These are phyloP conservation scores for Ruditapes philippinarum DNA, from an alignment of 1,140 invertebrate species.

Conservation along the genomic window DNA sequence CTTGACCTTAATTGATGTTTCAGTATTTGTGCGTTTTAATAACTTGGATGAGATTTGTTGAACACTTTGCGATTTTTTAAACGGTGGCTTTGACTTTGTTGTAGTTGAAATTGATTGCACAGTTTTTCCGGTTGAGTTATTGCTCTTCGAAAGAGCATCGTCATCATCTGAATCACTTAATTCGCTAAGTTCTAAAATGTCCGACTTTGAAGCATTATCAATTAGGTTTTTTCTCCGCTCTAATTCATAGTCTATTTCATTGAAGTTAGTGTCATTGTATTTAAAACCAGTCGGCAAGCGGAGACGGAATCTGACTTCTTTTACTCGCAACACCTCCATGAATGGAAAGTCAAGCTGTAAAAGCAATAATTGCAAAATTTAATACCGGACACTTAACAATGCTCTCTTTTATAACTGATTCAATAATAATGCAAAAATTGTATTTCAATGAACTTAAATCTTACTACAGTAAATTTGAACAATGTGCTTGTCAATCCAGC, in stretches of 20 bases:
- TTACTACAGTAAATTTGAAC: too few relatives aligned
- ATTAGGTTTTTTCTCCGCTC: constrained; percentile 56
- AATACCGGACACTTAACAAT: too few relatives aligned
- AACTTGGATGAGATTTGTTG: constrained; percentile 44
- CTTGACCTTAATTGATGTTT: constrained; percentile 30
- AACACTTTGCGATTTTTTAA: constrained; percentile 54
- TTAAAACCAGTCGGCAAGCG: constrained; percentile 80
- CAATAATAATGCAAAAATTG: too few relatives aligned
- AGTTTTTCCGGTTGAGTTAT: not conserved
- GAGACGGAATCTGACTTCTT: constrained; percentile 82
- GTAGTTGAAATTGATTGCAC: not conserved
- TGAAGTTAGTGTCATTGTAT: constrained; percentile 79
- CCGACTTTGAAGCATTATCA: constrained; percentile 22
- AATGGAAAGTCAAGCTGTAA: constrained; percentile 84
- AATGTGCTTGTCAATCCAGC: too few relatives aligned
- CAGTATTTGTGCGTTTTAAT: constrained; percentile 33
- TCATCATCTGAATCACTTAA: constrained; percentile 69
- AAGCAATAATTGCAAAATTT: too few relatives aligned
- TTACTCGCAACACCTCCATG: constrained; percentile 79
- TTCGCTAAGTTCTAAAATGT: constrained; percentile 68
- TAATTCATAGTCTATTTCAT: constrained; percentile 82
- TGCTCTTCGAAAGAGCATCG: not conserved
- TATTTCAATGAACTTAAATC: too few relatives aligned
- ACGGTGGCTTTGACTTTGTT: constrained; percentile 45
- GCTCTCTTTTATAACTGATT: too few relatives aligned